phyloP scores from a whole-genome alignment of 2,113 vertebrate species.

The Orientallactaga bullata region DNA sequence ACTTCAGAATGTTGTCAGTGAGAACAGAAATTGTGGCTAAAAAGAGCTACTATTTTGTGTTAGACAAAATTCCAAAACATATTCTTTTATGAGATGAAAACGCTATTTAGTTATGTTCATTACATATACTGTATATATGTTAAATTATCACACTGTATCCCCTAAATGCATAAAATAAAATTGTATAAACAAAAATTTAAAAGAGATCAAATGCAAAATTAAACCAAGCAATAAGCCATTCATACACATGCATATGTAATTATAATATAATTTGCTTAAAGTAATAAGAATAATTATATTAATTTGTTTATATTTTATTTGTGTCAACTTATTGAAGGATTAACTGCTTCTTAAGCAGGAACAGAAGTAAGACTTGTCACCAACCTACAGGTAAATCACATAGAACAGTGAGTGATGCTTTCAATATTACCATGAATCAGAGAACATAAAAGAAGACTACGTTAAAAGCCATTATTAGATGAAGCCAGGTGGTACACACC shows the following conservation, averaged over 20 bases:
- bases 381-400: background rate
- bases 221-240: background rate
- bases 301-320: background rate
- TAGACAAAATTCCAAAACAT: background rate
- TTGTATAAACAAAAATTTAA: background rate
- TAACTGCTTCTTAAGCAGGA: background rate
- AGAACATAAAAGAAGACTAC: background rate
- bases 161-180: background rate
- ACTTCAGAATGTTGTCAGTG: background rate
- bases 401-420: background rate
- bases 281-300: background rate
- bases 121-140: background rate
- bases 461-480: background rate
- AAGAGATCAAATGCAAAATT: background rate
- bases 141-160: background rate
- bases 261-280: background rate
- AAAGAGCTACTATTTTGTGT: background rate
- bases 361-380: background rate
- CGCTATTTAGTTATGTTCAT: background rate
- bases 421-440: background rate
- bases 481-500: background rate
- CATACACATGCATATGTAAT: background rate
- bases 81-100: background rate
- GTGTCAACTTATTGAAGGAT: background rate
- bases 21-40: background rate